Percentiles rank a stretch among this genome's conserved stretches.
phyloP scores from a whole-genome alignment of 2,797 vertebrate genomes.

The Intellagama lesueurii region DNA sequence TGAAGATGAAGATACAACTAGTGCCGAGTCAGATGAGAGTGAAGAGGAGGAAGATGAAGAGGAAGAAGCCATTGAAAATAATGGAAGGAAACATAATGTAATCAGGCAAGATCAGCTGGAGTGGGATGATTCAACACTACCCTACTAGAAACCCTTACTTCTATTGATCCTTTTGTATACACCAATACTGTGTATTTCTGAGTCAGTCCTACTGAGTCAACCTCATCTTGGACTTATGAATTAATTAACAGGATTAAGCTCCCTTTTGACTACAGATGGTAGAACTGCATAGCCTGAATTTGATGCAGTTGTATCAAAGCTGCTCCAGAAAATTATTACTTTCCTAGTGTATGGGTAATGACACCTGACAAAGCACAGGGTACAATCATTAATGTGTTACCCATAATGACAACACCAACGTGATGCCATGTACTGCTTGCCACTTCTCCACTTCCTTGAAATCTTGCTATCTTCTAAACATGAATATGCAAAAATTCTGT shows the following conservation, averaged over 20 bases:
- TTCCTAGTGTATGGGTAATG: slow-evolving; percentile 39
- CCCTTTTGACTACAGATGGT: slow-evolving; percentile 54
- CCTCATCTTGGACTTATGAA: slow-evolving; percentile 70
- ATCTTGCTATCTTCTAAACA: slow-evolving; percentile 57
- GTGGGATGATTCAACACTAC: slow-evolving; percentile 89
- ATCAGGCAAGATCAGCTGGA: slow-evolving; percentile 87
- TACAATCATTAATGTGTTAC: slow-evolving; percentile 39
- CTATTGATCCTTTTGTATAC: slow-evolving; percentile 76
- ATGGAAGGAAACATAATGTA: slow-evolving; percentile 79
- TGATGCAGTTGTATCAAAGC: slow-evolving; percentile 56
- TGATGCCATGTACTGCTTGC: slow-evolving; percentile 22
- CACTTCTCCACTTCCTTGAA: slow-evolving; percentile 34
- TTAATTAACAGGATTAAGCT: slow-evolving; percentile 79
- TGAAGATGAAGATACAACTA: slow-evolving; percentile 89
- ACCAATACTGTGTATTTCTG: slow-evolving; percentile 73
- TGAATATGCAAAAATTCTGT: slow-evolving; percentile 62
- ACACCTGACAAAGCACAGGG: slow-evolving; percentile 32
- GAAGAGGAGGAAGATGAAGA: slow-evolving; percentile 90
- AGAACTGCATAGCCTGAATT: slow-evolving; percentile 56
- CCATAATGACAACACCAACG: slow-evolving; percentile 27
- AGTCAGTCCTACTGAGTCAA: slow-evolving; percentile 67
- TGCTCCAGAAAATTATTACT: slow-evolving; percentile 41
- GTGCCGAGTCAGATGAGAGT: slow-evolving; percentile 90
- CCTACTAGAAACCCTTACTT: slow-evolving; percentile 79
- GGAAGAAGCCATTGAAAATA: slow-evolving; percentile 69